A percentile compares a stretch with the other conserved stretches of the same genome.
phyloP scores from a whole-genome alignment of 2,888 invertebrate species.

The Eupithecia exiguata region DNA sequence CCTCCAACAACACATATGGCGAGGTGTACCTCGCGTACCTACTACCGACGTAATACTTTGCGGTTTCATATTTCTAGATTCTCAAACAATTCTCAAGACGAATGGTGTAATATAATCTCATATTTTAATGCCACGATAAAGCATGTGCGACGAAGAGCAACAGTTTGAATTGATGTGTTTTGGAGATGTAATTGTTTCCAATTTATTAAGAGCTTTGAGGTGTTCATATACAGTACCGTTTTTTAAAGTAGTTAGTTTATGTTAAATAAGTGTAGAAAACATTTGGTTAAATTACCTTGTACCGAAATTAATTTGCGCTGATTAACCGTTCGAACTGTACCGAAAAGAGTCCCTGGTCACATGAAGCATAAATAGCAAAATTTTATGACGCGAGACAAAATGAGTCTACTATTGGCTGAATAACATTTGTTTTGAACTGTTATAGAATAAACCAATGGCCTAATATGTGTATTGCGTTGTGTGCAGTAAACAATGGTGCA shows the following conservation, averaged over 20 bases:
- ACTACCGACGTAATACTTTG: not conserved
- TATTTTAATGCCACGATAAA: conserved; percentile 12
- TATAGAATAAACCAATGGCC: not conserved
- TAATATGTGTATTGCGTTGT: not conserved
- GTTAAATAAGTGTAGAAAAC: no score
- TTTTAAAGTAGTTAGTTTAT: no score
- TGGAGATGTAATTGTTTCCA: not conserved
- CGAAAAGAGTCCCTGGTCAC: no score
- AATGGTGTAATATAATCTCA: conserved; percentile 2
- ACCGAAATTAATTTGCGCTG: no score
- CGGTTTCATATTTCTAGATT: conserved; percentile 8
- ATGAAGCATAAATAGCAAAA: not conserved
- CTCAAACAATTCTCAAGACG: not conserved
- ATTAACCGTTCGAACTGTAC: no score
- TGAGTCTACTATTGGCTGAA: not conserved
- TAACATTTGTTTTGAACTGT: not conserved
- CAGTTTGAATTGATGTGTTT: not conserved
- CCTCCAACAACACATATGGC: no score
- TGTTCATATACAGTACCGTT: no score
- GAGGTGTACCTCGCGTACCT: no score
- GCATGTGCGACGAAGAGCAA: not conserved
- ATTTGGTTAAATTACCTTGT: no score
- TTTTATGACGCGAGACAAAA: not conserved
- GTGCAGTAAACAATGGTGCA: conserved; percentile 2
- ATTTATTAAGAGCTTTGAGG: conserved; percentile 5